Evolutionary conservation across 2,113 vertebrate genomes (phyloP).

Genomic region (Gobiocypris rarus): DNA sequence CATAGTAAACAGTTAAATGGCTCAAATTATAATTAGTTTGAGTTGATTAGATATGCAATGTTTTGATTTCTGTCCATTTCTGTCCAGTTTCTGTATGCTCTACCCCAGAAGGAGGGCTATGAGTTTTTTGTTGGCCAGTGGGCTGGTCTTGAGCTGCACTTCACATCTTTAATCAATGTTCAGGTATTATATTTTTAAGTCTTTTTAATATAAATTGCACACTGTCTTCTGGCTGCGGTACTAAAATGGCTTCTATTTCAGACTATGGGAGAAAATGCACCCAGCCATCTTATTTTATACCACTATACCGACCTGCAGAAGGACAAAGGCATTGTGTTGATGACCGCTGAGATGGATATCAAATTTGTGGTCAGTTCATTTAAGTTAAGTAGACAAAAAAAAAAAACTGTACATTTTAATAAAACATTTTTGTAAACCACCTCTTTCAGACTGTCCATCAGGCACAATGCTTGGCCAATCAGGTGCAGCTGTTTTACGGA

Average conservation of each 20-base stretch:
- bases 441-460: conserved; percentile 83
- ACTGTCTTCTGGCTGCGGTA: neutral
- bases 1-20: too few relatives aligned
- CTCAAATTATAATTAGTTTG: too few relatives aligned
- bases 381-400: too few relatives aligned
- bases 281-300: conserved; percentile 91
- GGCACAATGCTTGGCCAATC: conserved; percentile 93
- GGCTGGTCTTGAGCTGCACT: conserved; percentile 88
- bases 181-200: conserved; percentile 77
- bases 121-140: conserved; percentile 96
- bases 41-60: too few relatives aligned
- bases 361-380: conserved; percentile 89
- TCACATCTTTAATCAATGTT: conserved; percentile 94
- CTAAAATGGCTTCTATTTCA: conserved; percentile 62
- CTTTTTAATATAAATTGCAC: neutral
- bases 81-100: conserved; percentile 87
- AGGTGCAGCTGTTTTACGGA: conserved; percentile 95
- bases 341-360: conserved; percentile 92
- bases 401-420: too few relatives aligned
- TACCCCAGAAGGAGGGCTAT: conserved; percentile 92
- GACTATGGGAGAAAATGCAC: conserved; percentile 84
- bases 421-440: neutral
- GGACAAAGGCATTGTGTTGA: conserved; percentile 90
- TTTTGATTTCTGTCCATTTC: too few relatives aligned
- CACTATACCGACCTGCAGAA: conserved; percentile 91